phyloP scores from a whole-genome alignment of 2,888 invertebrate species.

The Pantelozetes paolii region DNA sequence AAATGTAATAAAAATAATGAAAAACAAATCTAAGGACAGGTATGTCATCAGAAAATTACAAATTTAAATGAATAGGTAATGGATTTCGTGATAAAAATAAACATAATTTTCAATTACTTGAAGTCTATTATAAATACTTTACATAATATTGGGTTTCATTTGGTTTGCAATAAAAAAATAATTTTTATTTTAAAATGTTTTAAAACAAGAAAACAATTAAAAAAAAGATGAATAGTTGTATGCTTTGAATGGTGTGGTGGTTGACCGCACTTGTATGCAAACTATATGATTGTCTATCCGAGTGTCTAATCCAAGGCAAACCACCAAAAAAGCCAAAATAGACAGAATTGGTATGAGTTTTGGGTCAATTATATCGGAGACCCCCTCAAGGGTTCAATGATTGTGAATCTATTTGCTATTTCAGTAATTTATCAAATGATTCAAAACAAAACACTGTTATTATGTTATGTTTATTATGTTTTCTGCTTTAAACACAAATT shows the following conservation, averaged over 20 bases:
- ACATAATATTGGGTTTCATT: neutral
- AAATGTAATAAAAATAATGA: too few species aligned
- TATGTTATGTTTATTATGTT: constrained; percentile 33
- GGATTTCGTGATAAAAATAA: too few species aligned
- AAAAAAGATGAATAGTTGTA: constrained; percentile 6
- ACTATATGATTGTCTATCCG: constrained; percentile 1
- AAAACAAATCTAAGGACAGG: too few species aligned
- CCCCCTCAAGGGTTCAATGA: constrained; percentile 35
- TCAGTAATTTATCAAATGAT: constrained; percentile 34
- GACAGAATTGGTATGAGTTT: constrained; percentile 15
- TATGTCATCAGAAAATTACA: too few species aligned
- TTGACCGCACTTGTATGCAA: constrained; percentile 31
- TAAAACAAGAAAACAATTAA: neutral
- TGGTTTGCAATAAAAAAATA: too few species aligned
- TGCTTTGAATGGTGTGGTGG: neutral
- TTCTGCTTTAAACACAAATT: constrained; percentile 18
- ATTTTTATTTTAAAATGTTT: neutral
- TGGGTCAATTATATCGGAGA: constrained; percentile 32
- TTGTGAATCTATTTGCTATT: constrained; percentile 20
- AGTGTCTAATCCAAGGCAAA: constrained; percentile 25
- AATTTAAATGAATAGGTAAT: too few species aligned
- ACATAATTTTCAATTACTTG: too few species aligned
- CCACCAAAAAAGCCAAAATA: constrained; percentile 11
- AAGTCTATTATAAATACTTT: neutral
- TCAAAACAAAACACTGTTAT: constrained; percentile 31